phyloP scores from a whole-genome alignment of 2,888 invertebrate genomes.

The Hydrotaea cyrtoneurina region DNA sequence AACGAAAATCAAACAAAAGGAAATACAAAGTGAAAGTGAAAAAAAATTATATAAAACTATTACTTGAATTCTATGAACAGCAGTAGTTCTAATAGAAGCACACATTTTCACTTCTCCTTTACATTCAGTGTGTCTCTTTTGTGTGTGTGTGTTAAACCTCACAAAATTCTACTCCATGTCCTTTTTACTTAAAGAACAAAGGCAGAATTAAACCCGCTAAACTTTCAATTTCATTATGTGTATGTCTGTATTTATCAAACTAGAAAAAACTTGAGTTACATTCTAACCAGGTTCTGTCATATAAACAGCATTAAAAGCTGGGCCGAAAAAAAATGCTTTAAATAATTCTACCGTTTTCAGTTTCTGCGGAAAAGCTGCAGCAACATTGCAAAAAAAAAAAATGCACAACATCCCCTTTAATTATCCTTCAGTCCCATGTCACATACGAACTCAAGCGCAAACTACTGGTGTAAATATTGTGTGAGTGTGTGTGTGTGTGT shows the following conservation, averaged over 20 bases:
- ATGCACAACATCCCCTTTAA: conserved; percentile 12
- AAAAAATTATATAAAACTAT: not conserved
- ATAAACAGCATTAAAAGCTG: not conserved
- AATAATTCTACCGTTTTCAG: conserved; percentile 15
- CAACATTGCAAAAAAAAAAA: not conserved
- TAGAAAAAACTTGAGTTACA: not conserved
- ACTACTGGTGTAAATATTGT: conserved; percentile 25
- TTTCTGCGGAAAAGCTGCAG: not conserved
- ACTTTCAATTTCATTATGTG: not conserved
- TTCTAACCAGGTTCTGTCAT: not conserved
- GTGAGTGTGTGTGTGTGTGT: not conserved
- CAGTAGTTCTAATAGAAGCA: too few relatives aligned
- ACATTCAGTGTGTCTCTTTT: too few relatives aligned
- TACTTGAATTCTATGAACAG: not conserved
- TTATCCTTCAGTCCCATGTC: conserved; percentile 37
- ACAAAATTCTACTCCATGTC: too few relatives aligned
- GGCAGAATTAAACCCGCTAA: not conserved
- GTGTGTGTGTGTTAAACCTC: too few relatives aligned
- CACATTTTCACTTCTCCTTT: too few relatives aligned
- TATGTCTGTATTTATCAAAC: not conserved
- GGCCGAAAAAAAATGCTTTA: not conserved
- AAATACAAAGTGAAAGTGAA: not conserved
- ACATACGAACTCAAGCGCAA: conserved; percentile 8
- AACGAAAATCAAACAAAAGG: not conserved
- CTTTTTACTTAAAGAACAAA: too few relatives aligned